Percentiles rank a stretch among this genome's conserved stretches.
phyloP scores from a whole-genome alignment of 2,888 invertebrate genomes.

The Galerucella pusilla region DNA sequence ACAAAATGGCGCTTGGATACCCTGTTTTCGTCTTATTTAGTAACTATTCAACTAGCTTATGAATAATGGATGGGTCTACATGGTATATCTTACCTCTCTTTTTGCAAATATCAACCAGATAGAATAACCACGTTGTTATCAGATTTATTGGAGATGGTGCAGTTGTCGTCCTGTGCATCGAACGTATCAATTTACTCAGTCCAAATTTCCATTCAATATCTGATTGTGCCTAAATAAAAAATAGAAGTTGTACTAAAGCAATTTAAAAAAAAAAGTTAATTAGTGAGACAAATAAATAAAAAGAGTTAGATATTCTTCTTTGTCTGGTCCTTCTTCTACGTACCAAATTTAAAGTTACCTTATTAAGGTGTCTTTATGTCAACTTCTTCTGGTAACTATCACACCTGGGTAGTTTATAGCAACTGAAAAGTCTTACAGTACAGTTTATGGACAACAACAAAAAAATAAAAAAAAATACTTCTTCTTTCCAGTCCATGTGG shows the following conservation, averaged over 20 bases:
- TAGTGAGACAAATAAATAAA: background rate
- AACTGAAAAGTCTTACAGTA: too few species aligned
- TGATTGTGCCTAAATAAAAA: slow-evolving; percentile 86
- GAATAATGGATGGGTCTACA: slow-evolving; percentile 30
- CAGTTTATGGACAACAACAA: too few species aligned
- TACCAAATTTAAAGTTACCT: too few species aligned
- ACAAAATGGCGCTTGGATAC: too few species aligned
- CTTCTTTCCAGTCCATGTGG: too few species aligned
- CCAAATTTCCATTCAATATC: slow-evolving; percentile 99
- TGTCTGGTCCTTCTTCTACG: too few species aligned
- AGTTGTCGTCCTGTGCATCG: slow-evolving; percentile 97
- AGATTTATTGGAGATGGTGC: slow-evolving; percentile 98
- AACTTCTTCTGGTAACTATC: too few species aligned
- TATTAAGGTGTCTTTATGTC: too few species aligned
- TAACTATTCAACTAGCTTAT: slow-evolving; percentile 21
- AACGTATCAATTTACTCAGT: slow-evolving; percentile 95
- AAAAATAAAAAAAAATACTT: too few species aligned
- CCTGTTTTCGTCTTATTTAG: background rate
- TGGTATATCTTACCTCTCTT: slow-evolving; percentile 62
- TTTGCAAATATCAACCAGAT: slow-evolving; percentile 82
- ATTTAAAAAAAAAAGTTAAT: slow-evolving; percentile 5
- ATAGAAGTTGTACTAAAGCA: background rate
- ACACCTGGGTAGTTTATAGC: too few species aligned
- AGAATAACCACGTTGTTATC: slow-evolving; percentile 93
- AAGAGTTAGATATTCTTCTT: background rate